A percentile compares a stretch with the other conserved stretches of the same genome.
phyloP scores from a whole-genome alignment of 2,113 vertebrate genomes.

The Poeciliopsis prolifica region DNA sequence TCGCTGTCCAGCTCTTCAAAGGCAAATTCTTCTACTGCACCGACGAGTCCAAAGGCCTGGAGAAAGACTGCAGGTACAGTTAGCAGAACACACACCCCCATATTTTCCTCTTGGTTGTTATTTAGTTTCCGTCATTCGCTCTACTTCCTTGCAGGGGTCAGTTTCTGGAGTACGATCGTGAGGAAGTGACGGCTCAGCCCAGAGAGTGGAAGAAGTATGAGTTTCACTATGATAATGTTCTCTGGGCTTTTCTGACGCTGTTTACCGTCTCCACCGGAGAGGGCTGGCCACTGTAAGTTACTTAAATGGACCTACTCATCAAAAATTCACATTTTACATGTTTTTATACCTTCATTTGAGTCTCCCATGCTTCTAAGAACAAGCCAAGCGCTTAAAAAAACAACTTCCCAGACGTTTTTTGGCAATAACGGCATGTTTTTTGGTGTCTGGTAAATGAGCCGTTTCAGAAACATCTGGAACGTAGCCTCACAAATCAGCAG shows the following conservation, averaged over 20 bases:
- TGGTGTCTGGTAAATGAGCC: too few species aligned
- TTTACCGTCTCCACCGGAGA: slow-evolving; percentile 98
- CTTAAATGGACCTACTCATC: too few species aligned
- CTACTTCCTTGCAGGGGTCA: slow-evolving; percentile 83
- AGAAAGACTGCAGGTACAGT: slow-evolving; percentile 94
- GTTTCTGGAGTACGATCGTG: slow-evolving; percentile 91
- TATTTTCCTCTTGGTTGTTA: not conserved
- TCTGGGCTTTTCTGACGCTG: slow-evolving; percentile 96
- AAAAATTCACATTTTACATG: too few species aligned
- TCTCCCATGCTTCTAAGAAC: too few species aligned
- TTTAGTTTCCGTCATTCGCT: not conserved
- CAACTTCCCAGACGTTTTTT: too few species aligned
- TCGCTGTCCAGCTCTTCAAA: slow-evolving; percentile 98
- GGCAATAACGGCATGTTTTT: too few species aligned
- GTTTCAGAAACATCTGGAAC: too few species aligned
- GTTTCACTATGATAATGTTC: slow-evolving; percentile 97
- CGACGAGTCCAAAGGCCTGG: slow-evolving; percentile 92
- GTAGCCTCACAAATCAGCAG: too few species aligned
- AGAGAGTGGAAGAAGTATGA: slow-evolving; percentile 97
- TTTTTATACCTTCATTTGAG: too few species aligned
- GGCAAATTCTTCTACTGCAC: slow-evolving; percentile 99
- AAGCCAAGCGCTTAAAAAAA: too few species aligned
- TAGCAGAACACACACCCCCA: not conserved
- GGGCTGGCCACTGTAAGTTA: slow-evolving; percentile 94
- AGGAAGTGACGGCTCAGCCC: slow-evolving; percentile 87